These are phyloP conservation scores for Leptarthrus brevirostris DNA, from an alignment of 2,888 invertebrate genomes.

Conservation along the genomic window DNA sequence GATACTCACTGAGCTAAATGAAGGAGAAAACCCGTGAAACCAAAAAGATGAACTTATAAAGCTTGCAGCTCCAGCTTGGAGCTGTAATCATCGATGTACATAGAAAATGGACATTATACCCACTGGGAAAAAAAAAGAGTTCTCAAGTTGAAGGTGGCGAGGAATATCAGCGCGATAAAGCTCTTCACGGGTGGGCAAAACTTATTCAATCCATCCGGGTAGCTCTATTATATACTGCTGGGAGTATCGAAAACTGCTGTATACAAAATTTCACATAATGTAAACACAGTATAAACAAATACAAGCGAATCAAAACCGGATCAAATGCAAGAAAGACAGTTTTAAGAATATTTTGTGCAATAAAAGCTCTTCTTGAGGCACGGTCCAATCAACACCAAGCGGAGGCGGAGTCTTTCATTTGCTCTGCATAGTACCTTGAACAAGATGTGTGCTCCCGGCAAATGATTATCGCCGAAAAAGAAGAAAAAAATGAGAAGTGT, in stretches of 20 bases:
- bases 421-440: slow-evolving; percentile 15
- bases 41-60: slow-evolving; percentile 36
- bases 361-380: slow-evolving; percentile 51
- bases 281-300: slow-evolving; percentile 47
- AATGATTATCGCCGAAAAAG: slow-evolving; percentile 25
- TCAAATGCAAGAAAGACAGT: slow-evolving; percentile 56
- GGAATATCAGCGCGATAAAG: not conserved
- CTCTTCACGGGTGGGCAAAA: slow-evolving; percentile 7
- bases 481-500: not conserved
- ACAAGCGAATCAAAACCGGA: slow-evolving; percentile 62
- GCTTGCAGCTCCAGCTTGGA: not conserved
- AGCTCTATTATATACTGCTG: slow-evolving; percentile 13
- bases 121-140: slow-evolving; percentile 5
- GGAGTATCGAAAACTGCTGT: slow-evolving; percentile 7
- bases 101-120: not conserved
- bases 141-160: slow-evolving; percentile 12
- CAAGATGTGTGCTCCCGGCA: slow-evolving; percentile 22
- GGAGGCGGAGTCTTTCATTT: slow-evolving; percentile 56
- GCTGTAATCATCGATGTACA: slow-evolving; percentile 15
- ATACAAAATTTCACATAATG: slow-evolving; percentile 17
- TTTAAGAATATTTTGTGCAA: slow-evolving; percentile 53
- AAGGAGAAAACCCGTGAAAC: slow-evolving; percentile 6
- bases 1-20: slow-evolving; percentile 18
- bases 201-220: slow-evolving; percentile 35
- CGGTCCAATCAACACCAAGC: slow-evolving; percentile 58